Percentiles rank a stretch among this genome's conserved stretches.
Conservation (phyloP, 1,140 invertebrate species). For the Macrosteles quadrilineatus region DNA sequence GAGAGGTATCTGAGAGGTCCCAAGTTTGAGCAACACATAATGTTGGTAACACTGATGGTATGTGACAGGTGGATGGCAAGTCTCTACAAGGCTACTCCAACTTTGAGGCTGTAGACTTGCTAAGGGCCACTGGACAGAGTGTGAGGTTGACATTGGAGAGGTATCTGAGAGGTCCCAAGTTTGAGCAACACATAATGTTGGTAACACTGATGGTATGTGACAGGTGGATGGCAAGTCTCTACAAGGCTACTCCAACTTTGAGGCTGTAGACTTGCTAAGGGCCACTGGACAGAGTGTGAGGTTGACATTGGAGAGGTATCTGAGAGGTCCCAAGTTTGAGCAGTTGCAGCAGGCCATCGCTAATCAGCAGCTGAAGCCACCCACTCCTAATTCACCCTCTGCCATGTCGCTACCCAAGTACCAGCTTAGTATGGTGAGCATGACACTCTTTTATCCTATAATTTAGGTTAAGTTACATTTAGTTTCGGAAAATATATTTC, state of each 20-base stretch:
- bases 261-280: constrained; percentile 66
- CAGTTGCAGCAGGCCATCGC: constrained; percentile 93
- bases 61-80: constrained; percentile 87
- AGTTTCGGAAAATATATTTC: too few relatives aligned
- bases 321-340: constrained; percentile 93
- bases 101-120: too few relatives aligned
- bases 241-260: constrained; percentile 93
- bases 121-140: too few relatives aligned
- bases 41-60: too few relatives aligned
- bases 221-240: constrained; percentile 88
- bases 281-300: constrained; percentile 87
- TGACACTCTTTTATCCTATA: too few relatives aligned
- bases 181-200: too few relatives aligned
- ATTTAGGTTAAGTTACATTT: constrained; percentile 13
- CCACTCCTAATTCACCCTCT: constrained; percentile 66
- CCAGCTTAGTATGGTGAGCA: constrained; percentile 71
- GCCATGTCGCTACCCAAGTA: constrained; percentile 75
- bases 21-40: too few relatives aligned
- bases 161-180: too few relatives aligned
- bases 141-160: too few relatives aligned
- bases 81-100: too few relatives aligned
- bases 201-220: too few relatives aligned
- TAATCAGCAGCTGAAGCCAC: constrained; percentile 72
- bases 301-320: constrained; percentile 87
- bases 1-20: too few relatives aligned